Evolutionary conservation across 2,888 invertebrate species (phyloP), one percentile per base, ranked within the genome.

Genomic region (Eupithecia subumbrata): DNA sequence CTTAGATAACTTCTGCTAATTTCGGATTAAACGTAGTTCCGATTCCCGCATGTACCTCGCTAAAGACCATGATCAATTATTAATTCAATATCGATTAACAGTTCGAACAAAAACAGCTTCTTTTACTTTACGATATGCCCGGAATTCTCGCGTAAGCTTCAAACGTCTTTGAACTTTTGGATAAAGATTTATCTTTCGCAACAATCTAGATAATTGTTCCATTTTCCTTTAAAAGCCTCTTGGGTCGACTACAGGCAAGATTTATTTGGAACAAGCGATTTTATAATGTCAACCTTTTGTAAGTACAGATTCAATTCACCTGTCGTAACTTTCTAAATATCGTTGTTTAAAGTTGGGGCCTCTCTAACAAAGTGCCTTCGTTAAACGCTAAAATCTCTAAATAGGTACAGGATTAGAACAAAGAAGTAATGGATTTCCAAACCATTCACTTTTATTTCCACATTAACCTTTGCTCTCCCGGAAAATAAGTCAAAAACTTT

Each of bases 141-240:
- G 68, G 68, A 25, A 43, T 45, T 67, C 37, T 37, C 22, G 68
- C n/a, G 16, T 68, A 68, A 70, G 70, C 52, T 56, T 69, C 30
- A 71, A 73, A 37, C 4, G 30, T 60, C 67, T 56, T 56, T 56
- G 70, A 70, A 56, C 70, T 70, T 60, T 60, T 12, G 43, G 43
- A 68, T 45, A 67, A 70, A 71, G 69, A 74, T 71, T 72, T 43
- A 40, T 69, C 48, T 68, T 60, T 60, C 64, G 22, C 22, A 25
- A 69, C 69, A 74, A 76, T 76, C 64, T 69, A 45, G 30, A 22
- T 74, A 76, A 74, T 74, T 71, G 76, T 74, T 64, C 69, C 52
- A 73, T 76, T 66, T 72, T 71, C 73, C 71, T 74, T 66, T 67
- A 71, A 63, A 75, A 52, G 40, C 63, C 11, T 25, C 25, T 67